Evolutionary conservation across 2,888 invertebrate species (phyloP).

Genomic region (Nemotelus nigrinus): DNA sequence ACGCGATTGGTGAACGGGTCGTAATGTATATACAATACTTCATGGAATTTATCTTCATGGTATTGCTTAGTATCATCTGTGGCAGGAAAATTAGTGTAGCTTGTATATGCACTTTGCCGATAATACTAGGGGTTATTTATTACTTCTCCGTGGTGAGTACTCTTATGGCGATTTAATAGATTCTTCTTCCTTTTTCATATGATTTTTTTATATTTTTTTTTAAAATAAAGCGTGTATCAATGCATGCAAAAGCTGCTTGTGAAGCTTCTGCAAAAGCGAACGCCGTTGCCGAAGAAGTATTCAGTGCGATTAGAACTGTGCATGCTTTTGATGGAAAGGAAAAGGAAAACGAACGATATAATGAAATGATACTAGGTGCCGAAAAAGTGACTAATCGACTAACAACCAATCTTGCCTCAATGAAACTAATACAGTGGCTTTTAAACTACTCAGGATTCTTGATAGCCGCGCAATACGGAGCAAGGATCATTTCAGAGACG

Average conservation of each 20-base stretch:
- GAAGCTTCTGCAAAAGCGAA: conserved; percentile 76
- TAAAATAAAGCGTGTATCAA: conserved; percentile 49
- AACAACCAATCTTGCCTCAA: conserved; percentile 56
- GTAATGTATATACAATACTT: conserved; percentile 75
- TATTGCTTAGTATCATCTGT: conserved; percentile 73
- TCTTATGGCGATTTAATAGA: not conserved
- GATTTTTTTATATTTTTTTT: not conserved
- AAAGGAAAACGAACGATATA: conserved; percentile 74
- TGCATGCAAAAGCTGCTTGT: conserved; percentile 70
- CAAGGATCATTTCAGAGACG: conserved; percentile 51
- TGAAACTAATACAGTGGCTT: too few relatives aligned
- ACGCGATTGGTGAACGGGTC: conserved; percentile 81
- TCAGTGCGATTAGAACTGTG: conserved; percentile 75
- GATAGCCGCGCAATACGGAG: too few relatives aligned
- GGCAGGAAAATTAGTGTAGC: conserved; percentile 82
- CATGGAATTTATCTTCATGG: conserved; percentile 71
- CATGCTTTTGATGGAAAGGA: conserved; percentile 76
- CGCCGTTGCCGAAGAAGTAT: conserved; percentile 76
- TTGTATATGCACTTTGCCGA: conserved; percentile 73
- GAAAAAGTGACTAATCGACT: conserved; percentile 66
- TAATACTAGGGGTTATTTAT: conserved; percentile 70
- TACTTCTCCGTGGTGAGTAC: conserved; percentile 69
- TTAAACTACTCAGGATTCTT: too few relatives aligned
- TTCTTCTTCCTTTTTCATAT: not conserved
- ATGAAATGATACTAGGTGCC: conserved; percentile 68